Base-by-base conservation (phyloP, 2,888 invertebrate genomes). In the Cenopis cana region DNA sequence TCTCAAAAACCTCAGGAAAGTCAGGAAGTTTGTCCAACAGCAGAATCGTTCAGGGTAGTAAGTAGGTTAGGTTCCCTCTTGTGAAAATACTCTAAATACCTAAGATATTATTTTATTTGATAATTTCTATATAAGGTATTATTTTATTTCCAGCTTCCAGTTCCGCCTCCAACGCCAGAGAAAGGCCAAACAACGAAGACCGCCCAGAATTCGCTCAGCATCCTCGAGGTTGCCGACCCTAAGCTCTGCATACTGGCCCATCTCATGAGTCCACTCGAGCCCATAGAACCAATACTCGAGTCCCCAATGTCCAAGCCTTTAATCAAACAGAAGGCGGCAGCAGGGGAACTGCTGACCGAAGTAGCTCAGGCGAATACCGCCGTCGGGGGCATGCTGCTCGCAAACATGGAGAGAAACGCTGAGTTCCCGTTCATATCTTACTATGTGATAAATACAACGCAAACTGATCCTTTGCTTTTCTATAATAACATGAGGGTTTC, bases 351-450 rank as follows among this genome's bases (percentile, higher is more conserved):
- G 41, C 89, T 98, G 11, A 95, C 94, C 56, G 97, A 97, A 81
- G 95, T 97, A 5, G 96, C 96, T 4, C 87, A 95, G 87, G 96
- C 95, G 12, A 96, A 96, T 83, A 96, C 95, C 0, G 96, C 96
- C 0, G 95, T 96, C 1, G 96, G 96, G 5, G 97, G 97, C 67
- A 98, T 98, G 96, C 88, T 98, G n/a, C 89, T 98, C 61, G 97
- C 97, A 17, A 98, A 98, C 82, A 97, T 98, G 97, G 98, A 98
- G 84, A 96, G 96, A 83, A 96, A 96, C 84, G 98, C 97, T 49
- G 98, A 98, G 84, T 98, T 98, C 84, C 98, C 98, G 14, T 98
- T 98, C 91, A 98, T 98, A 93, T 95, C 97, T 14, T 97, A 98
- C 87, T 98, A 98, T 90, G 95, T 98, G 82, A 96, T 98, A 90